Evolutionary conservation across 1,140 invertebrate genomes (phyloP), one percentile per base, ranked within the genome.

Genomic region (Trypoxylus dichotomus): DNA sequence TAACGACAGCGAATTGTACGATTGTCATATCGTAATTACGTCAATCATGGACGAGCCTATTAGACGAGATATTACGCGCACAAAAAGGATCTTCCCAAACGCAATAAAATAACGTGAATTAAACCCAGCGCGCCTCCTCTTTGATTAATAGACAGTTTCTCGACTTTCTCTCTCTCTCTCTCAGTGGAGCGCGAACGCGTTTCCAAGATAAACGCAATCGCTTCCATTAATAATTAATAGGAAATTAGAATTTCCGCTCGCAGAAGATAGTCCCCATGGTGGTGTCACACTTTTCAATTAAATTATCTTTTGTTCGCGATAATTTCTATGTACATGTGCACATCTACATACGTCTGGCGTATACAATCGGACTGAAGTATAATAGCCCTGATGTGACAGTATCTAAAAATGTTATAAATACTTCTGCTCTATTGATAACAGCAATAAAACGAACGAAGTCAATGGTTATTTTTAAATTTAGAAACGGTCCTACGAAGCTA

Each of bases 261-360:
- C 24, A 68, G 60, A 27, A 24, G 24, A 29, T 27, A 68, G 47
- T n/a, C 47, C 32, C 32, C 32, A 37, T 58, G 47, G 24, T 68
- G 60, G 60, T 68, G 60, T 68, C 60, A 68, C 60, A 68, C 60
- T 68, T 68, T 68, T 68, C 60, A 68, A 25, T 68, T 68, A 27
- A 68, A 68, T 68, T 68, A 68, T 68, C 60, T 68, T 68, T 68
- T 68, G 60, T 68, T 68, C 27, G 60, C 60, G 60, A 68, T 68
- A 68, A 68, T 68, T 68, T 19, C 21, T 29, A 24, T 27, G 47
- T 54, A 19, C 19, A 54, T n/a, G 15, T 54, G 19, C 47, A 37
- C 32, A 8, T 37, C 32, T 8, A 5, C 32, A 37, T 37, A 37
- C 32, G 2, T 7, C 32, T 37, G 32, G 32, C n/a, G n/a, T n/a